Conservation (phyloP, 2,888 invertebrate genomes). For the Euzetes globulus region DNA sequence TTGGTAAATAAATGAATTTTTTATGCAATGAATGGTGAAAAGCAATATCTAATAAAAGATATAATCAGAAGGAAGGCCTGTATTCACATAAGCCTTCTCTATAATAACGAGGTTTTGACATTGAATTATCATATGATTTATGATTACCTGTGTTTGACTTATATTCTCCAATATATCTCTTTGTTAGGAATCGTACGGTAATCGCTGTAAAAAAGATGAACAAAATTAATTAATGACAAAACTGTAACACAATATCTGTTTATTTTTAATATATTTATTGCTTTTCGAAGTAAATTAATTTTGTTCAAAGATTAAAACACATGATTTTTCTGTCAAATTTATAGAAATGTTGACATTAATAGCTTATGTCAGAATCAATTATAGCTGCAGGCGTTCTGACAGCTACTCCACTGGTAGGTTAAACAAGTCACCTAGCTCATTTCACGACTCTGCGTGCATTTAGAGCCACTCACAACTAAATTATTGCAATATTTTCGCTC, state of each 20-base stretch:
- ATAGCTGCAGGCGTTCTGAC: slow-evolving; percentile 1
- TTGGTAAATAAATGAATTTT: background rate
- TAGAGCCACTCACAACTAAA: no score
- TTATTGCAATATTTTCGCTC: no score
- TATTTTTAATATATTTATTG: background rate
- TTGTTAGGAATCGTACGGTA: slow-evolving; percentile 60
- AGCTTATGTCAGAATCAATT: background rate
- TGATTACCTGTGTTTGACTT: slow-evolving; percentile 53
- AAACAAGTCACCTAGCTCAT: no score
- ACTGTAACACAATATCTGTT: background rate
- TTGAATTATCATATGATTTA: background rate
- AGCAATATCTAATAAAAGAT: slow-evolving; percentile 3
- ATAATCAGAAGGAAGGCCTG: background rate
- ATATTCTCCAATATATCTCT: slow-evolving; percentile 71
- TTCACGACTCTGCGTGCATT: no score
- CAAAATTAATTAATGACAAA: background rate
- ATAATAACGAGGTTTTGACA: background rate
- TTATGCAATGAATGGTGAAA: background rate
- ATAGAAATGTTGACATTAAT: background rate
- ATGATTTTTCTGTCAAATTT: slow-evolving; percentile 3
- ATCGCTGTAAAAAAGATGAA: slow-evolving; percentile 20
- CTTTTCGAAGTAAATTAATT: background rate
- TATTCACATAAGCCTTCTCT: no score
- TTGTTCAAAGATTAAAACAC: background rate
- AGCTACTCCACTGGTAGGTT: background rate